Evolutionary conservation across 2,888 invertebrate species (phyloP).

Genomic region (Apoda limacodes): DNA sequence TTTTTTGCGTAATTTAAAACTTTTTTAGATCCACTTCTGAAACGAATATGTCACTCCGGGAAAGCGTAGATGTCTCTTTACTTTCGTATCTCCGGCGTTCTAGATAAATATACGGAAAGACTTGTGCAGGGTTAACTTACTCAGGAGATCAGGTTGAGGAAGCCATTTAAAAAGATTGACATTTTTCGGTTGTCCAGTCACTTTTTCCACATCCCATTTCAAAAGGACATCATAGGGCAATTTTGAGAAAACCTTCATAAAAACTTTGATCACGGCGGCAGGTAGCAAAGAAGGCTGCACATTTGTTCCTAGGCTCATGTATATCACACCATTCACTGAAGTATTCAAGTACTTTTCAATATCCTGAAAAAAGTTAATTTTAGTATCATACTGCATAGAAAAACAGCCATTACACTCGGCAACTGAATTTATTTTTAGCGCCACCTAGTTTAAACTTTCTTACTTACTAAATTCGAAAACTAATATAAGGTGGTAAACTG

Average conservation of each 20-base stretch:
- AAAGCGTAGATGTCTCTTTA: too few relatives aligned
- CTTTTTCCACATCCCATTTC: slow-evolving; percentile 15
- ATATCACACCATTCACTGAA: slow-evolving; percentile 17
- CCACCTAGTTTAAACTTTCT: too few relatives aligned
- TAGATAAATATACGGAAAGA: slow-evolving; percentile 28
- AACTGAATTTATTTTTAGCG: too few relatives aligned
- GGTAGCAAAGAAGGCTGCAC: slow-evolving; percentile 23
- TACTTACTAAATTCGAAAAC: too few relatives aligned
- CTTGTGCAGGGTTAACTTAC: too few relatives aligned
- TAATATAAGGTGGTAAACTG: too few relatives aligned
- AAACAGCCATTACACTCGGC: too few relatives aligned
- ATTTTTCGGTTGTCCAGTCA: slow-evolving; percentile 14
- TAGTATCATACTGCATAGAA: too few relatives aligned
- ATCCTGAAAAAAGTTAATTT: slow-evolving; percentile 17
- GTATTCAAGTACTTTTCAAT: slow-evolving; percentile 14
- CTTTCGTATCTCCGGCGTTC: slow-evolving; percentile 32
- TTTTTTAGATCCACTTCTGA: too few relatives aligned
- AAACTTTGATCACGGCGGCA: slow-evolving; percentile 1
- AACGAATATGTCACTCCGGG: too few relatives aligned
- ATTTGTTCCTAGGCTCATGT: slow-evolving; percentile 19
- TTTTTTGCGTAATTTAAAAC: too few relatives aligned
- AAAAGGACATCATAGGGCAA: slow-evolving; percentile 14
- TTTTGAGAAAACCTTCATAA: slow-evolving; percentile 8
- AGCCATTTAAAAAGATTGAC: slow-evolving; percentile 16
- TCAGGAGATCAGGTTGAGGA: slow-evolving; percentile 17